Base-by-base conservation (phyloP, 1,140 invertebrate genomes). In the Yoshiicerus persimilis region DNA sequence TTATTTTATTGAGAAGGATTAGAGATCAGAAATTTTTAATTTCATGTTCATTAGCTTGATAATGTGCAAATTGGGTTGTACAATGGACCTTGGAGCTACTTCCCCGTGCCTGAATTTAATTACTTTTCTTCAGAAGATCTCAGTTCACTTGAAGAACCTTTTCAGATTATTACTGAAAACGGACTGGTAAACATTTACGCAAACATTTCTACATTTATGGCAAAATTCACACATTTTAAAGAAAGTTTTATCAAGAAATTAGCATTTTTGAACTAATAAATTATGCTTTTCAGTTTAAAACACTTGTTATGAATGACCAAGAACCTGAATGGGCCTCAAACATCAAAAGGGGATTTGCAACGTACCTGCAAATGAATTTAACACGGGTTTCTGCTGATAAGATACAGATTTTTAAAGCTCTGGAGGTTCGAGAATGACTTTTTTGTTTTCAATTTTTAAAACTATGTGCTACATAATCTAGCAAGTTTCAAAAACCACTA, bases 71-170 rank as follows among this genome's bases (percentile, higher is more conserved):
- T 91, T 25, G 90, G 89, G 1, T 38, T 91, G 34, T 91, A 89
- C 87, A 91, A 91, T 90, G 90, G 90, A 39, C 88, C 85, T 6
- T 91, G 90, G 90, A 66, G 56, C 13, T 91, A 90, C 75, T 91
- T 90, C 66, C 90, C 90, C 32, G 62, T 90, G 16, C 89, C 90
- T 13, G 39, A 64, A 0, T 85, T 91, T 38, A 4, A 86, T 11
- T 87, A 84, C 27, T 30, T 87, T 34, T 5, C 64, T 1, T 10
- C 66, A 0, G 80, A 84, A 34, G 88, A 88, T 38, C 75, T 91
- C n/a, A 80, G n/a, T 25, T n/a, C 88, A 4, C 38, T 91, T 27
- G 20, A 34, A 1, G 87, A 89, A 30, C 86, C 89, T 9, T 91
- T 91, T 84, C 88, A 89, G 38, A 89, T 91, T 47, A 39, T 77